Evolutionary conservation across 2,888 invertebrate species (phyloP).

Genomic region (Chrysodeixis includens): DNA sequence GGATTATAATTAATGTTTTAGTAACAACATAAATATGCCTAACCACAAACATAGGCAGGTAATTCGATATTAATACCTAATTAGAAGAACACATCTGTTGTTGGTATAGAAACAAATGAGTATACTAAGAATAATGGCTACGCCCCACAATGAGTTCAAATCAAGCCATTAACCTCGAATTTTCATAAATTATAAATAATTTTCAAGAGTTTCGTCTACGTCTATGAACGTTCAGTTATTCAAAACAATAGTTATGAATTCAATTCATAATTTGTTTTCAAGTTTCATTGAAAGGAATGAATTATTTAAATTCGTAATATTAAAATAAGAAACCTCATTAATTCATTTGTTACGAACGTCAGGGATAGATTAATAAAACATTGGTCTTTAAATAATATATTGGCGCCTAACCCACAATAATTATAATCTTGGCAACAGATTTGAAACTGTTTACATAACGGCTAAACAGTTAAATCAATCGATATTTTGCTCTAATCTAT

Average conservation of each 20-base stretch:
- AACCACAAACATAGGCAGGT: too few species aligned
- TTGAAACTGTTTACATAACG: conserved; percentile 34
- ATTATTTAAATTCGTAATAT: not conserved
- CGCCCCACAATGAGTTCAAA: not conserved
- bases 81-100: not conserved
- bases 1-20: not conserved
- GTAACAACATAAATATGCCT: not conserved
- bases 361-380: too few species aligned
- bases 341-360: too few species aligned
- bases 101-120: too few species aligned
- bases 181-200: not conserved
- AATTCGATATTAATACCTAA: not conserved
- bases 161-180: not conserved
- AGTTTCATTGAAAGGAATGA: not conserved
- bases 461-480: conserved; percentile 44
- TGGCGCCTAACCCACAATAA: conserved; percentile 39
- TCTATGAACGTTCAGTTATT: not conserved
- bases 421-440: conserved; percentile 48
- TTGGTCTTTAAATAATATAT: conserved; percentile 33
- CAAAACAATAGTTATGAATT: not conserved
- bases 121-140: not conserved
- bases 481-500: conserved; percentile 38
- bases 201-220: not conserved
- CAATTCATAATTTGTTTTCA: not conserved
- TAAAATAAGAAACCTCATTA: not conserved